Base-by-base conservation (phyloP, 2,888 invertebrate species). In the Amiota minor region DNA sequence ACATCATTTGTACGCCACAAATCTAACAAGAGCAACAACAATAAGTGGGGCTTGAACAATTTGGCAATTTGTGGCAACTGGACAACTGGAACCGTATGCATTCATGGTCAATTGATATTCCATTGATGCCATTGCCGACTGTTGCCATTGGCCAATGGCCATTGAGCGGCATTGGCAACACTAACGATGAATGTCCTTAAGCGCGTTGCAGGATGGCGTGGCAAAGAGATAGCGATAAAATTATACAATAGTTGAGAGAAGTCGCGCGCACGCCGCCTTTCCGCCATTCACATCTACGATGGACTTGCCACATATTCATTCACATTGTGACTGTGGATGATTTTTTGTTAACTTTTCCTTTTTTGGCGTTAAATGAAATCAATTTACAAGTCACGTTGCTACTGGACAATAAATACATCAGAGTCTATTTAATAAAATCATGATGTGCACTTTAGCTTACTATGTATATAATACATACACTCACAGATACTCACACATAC, bases 391-490 rank as follows among this genome's bases (percentile, higher is more conserved):
- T 88, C 88, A 88, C 88, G 88, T 88, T 87, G 84, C 81, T 84
- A 86, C 87, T 79, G 88, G 83, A 88, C 88, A 88, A 88, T 88
- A 88, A 88, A 88, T 88, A 88, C 83, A 88, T 88, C 86, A 88
- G 87, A 86, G 88, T 86, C 84, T 85, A 87, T 88, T 88, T 88
- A 88, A 88, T 88, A 88, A 88, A 88, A 88, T 86, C 88, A 88
- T 88, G 87, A 88, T 86, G 87, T 82, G 86, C 85, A 87, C 84
- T 87, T 87, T 82, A 79, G 80, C 79, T 81, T 82, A 46, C 56
- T 72, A 84, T 81, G 79, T 75, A 72, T n/a, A 71, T 68, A 55
- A 71, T 69, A 46, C 59, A 71, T 45, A 62, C 70, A 65, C 71
- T 74, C 9, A 72, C 14, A 72, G 65, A 75, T 49, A 73, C 72